Evolutionary conservation across 1,140 invertebrate genomes (phyloP).

Genomic region (Eurosta solidaginis): DNA sequence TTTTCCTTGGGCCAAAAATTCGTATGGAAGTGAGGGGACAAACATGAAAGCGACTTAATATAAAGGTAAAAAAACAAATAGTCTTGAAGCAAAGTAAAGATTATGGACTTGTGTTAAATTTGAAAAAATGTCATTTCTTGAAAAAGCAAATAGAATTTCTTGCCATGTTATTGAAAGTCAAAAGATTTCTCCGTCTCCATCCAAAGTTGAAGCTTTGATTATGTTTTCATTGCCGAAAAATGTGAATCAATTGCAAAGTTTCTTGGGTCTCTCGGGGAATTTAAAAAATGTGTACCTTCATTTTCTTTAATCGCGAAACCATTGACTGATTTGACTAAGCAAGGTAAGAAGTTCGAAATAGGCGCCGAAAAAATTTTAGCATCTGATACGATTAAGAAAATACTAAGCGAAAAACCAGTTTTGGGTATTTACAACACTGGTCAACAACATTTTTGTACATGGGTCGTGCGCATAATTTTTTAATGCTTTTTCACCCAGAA

Average conservation of each 20-base stretch:
- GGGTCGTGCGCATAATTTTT: too few species aligned
- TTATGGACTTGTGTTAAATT: constrained; percentile 1
- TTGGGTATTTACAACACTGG: constrained; percentile 51
- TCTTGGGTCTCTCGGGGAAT: constrained; percentile 43
- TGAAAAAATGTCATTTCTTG: constrained; percentile 29
- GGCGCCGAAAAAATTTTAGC: neutral
- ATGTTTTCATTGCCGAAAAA: neutral
- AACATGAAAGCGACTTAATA: too few species aligned
- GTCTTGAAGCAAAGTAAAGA: constrained; percentile 14
- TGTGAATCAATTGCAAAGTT: constrained; percentile 40
- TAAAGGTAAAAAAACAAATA: too few species aligned
- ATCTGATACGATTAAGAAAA: neutral
- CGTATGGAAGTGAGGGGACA: too few species aligned
- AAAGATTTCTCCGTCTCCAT: neutral
- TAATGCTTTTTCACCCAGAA: too few species aligned
- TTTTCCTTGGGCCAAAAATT: too few species aligned
- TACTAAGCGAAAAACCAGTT: constrained; percentile 45
- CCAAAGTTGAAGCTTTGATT: neutral
- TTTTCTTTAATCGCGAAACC: constrained; percentile 40
- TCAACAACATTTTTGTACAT: too few species aligned
- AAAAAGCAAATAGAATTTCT: neutral
- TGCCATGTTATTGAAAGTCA: neutral
- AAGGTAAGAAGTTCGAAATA: neutral
- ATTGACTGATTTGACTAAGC: constrained; percentile 28
- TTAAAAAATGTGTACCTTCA: constrained; percentile 41